These are phyloP conservation scores for Volucella bombylans DNA, from an alignment of 2,888 invertebrate genomes.

Conservation along the genomic window DNA sequence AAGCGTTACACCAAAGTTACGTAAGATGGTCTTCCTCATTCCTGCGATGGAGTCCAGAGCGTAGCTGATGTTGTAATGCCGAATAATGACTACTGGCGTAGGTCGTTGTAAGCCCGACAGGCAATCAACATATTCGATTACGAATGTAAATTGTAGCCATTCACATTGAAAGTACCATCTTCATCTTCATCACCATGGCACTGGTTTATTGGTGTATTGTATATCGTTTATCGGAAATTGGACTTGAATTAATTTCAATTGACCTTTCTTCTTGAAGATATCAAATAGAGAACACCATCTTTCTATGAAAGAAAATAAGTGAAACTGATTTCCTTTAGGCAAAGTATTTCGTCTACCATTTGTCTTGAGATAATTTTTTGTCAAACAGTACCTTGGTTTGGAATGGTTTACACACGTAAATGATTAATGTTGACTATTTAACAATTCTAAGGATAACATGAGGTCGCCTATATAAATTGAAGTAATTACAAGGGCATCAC, in stretches of 20 bases:
- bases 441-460: conserved; percentile 36
- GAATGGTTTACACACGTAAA: background rate
- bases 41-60: background rate
- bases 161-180: conserved; percentile 1
- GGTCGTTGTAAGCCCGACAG: background rate
- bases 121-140: conserved; percentile 51
- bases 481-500: conserved; percentile 41
- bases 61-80: conserved; percentile 2
- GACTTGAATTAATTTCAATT: conserved; percentile 53
- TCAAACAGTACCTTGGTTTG: background rate
- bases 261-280: background rate
- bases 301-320: background rate
- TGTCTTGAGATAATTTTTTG: background rate
- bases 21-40: background rate
- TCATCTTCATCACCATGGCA: conserved; percentile 20
- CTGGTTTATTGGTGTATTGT: conserved; percentile 43
- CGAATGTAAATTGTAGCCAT: conserved; percentile 17
- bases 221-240: conserved; percentile 59
- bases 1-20: background rate
- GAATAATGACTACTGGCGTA: background rate
- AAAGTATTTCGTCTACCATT: background rate
- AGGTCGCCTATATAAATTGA: conserved; percentile 43
- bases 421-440: conserved; percentile 34
- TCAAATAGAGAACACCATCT: background rate
- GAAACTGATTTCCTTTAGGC: background rate